phyloP scores from a whole-genome alignment of 2,888 invertebrate species.

The Nephrotoma guestfalica region DNA sequence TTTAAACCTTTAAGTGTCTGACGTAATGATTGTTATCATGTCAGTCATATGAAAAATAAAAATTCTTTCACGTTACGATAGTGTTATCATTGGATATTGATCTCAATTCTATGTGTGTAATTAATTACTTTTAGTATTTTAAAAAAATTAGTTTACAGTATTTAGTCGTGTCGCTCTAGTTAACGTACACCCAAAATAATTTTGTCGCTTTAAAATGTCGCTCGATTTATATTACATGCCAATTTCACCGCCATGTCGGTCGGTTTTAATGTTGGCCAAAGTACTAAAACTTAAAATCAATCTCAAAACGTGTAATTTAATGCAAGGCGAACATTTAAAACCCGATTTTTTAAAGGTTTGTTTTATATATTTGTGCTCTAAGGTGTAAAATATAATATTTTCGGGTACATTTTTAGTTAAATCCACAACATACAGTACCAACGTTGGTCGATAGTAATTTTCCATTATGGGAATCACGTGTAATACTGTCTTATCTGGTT shows the following conservation, averaged over 20 bases:
- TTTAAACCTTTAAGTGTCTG: background rate
- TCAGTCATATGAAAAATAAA: background rate
- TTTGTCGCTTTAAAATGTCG: slow-evolving; percentile 4
- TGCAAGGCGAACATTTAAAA: slow-evolving; percentile 47
- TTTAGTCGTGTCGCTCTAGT: background rate
- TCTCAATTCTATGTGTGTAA: background rate
- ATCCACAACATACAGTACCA: slow-evolving; percentile 39
- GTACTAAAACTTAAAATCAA: slow-evolving; percentile 50
- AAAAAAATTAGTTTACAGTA: background rate
- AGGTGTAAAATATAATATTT: background rate
- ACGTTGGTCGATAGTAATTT: slow-evolving; percentile 63
- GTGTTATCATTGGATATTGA: background rate
- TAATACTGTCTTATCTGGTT: slow-evolving; percentile 41
- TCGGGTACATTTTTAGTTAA: background rate
- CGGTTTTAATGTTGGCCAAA: slow-evolving; percentile 47
- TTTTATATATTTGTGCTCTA: background rate
- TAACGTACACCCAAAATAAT: background rate
- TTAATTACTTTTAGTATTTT: background rate
- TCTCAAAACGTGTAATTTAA: slow-evolving; percentile 42
- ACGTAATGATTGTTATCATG: background rate
- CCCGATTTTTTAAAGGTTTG: slow-evolving; percentile 53
- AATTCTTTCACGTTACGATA: background rate
- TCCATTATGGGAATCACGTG: slow-evolving; percentile 59
- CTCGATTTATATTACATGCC: slow-evolving; percentile 50
- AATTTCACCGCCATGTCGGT: slow-evolving; percentile 49